Percentiles rank a stretch among this genome's conserved stretches.
Evolutionary conservation across 2,888 invertebrate species (phyloP).

Genomic region (Diaperis boleti): DNA sequence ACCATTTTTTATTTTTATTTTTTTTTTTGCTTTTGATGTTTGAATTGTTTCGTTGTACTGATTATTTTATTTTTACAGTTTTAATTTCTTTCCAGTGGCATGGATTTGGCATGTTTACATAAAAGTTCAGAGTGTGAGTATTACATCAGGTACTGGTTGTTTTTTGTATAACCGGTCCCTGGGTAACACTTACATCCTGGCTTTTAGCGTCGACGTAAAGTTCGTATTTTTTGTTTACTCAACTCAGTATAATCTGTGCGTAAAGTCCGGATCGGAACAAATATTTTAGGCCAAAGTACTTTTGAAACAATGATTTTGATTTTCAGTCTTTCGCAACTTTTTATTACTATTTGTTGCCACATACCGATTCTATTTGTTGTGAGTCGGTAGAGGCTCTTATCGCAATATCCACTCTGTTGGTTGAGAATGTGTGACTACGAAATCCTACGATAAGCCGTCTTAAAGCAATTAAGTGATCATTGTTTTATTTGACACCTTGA

Average conservation of each 20-base stretch:
- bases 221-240: slow-evolving; percentile 41
- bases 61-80: slow-evolving; percentile 59
- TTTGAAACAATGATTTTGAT: background rate
- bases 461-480: background rate
- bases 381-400: background rate
- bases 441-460: background rate
- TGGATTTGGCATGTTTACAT: slow-evolving; percentile 64
- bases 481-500: background rate
- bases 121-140: slow-evolving; percentile 87
- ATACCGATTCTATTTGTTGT: background rate
- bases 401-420: background rate
- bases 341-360: slow-evolving; percentile 34
- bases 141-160: slow-evolving; percentile 99
- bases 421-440: background rate
- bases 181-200: slow-evolving; percentile 89
- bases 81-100: slow-evolving; percentile 57
- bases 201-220: slow-evolving; percentile 47
- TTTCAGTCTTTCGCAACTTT: background rate
- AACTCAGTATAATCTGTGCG: background rate
- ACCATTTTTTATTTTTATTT: slow-evolving; percentile 59
- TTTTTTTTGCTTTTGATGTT: slow-evolving; percentile 61
- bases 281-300: background rate
- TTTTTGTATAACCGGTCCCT: slow-evolving; percentile 78
- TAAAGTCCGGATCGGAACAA: background rate
- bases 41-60: slow-evolving; percentile 50